phyloP scores from a whole-genome alignment of 2,888 invertebrate genomes.

The Baccha elongata region DNA sequence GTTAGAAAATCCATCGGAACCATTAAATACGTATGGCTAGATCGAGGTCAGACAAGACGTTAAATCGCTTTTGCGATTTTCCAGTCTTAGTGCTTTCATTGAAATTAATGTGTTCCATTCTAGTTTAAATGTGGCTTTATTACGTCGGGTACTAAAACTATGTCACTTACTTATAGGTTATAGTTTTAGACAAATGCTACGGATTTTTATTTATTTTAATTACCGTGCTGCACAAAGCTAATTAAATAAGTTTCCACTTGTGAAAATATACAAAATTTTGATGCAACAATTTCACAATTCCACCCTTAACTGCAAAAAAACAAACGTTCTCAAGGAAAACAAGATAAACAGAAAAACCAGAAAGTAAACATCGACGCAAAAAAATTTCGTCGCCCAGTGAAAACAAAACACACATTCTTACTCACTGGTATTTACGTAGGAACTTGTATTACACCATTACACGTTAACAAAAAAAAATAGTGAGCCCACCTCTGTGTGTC shows the following conservation, averaged over 20 bases:
- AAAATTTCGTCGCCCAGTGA: slow-evolving; percentile 38
- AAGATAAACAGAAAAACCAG: slow-evolving; percentile 29
- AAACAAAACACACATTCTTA: slow-evolving; percentile 9
- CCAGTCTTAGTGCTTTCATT: no score
- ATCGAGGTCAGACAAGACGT: no score
- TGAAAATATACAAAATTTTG: slow-evolving; percentile 26
- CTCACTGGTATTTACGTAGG: background rate
- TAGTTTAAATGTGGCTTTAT: no score
- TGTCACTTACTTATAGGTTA: no score
- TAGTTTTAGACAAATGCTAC: no score
- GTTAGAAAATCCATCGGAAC: no score
- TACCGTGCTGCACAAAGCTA: no score
- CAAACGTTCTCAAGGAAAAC: slow-evolving; percentile 8
- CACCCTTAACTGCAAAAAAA: slow-evolving; percentile 19
- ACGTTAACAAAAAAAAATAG: slow-evolving; percentile 7
- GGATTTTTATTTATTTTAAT: no score
- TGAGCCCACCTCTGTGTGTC: slow-evolving; percentile 45
- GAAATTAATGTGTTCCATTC: no score
- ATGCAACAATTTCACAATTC: slow-evolving; percentile 13
- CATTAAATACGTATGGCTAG: no score
- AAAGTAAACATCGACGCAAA: slow-evolving; percentile 7
- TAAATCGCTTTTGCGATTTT: no score
- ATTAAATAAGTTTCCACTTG: slow-evolving; percentile 45
- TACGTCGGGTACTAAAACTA: no score
- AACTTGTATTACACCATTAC: slow-evolving; percentile 30